Base-by-base conservation (phyloP, 2,888 invertebrate species). In the Cyclophora albipunctata region DNA sequence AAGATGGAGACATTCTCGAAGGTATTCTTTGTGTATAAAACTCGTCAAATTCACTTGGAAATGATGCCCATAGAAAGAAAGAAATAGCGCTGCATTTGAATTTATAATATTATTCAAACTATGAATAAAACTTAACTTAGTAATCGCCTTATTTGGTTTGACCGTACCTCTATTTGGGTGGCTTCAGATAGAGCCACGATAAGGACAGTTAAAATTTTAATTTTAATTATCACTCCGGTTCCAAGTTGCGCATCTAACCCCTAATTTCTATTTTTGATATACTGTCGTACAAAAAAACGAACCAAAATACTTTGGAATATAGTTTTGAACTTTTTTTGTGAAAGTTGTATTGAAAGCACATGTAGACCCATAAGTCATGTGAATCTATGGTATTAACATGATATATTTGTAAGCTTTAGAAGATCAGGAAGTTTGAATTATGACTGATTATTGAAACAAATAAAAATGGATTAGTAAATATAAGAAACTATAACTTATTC, bases 221-320 rank as follows among this genome's bases (percentile, higher is more conserved):
- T 75, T 82, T 84, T 83, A 85, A 84, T 84, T 84, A 78, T 78
- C 72, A 75, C 71, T 78, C 67, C 76, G 68, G 74, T 77, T 74
- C 72, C 77, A 68, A 78, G 76, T 75, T 72, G 72, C 68, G 70
- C 75, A 67, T 68, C 64, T 69, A 83, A 81, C 82, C 85, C 81
- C 78, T 80, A 81, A 84, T 84, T 82, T 84, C 76, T 84, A 82
- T 81, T 84, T 82, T 76, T 80, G 77, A 81, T 77, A 70, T 69
- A 77, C 68, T 62, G 52, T 46, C 54, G 53, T 49, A 45, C 47
- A 40, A 42, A 43, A 46, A 20, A 45, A 49, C n/a, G 7, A 45
- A 20, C 52, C 51, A 50, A 49, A 51, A 40, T 48, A 53, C 45
- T 47, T 49, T 49, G 37, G 37, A 37, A 5, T 37, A 37, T 5